Evolutionary conservation across 1,140 invertebrate species (phyloP).

Genomic region (Brachionus plicatilis): DNA sequence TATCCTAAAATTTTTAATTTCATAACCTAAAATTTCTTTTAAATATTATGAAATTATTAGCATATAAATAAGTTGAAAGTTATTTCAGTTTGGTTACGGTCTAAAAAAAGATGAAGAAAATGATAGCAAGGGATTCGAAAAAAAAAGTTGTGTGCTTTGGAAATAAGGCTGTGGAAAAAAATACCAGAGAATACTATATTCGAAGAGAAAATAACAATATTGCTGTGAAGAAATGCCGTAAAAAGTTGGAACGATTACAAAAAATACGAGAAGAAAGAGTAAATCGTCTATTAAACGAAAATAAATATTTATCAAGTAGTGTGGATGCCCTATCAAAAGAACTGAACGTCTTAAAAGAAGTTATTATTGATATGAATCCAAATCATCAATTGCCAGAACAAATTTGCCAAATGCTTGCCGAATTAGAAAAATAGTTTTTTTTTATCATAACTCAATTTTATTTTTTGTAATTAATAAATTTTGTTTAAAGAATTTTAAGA

Average conservation of each 20-base stretch:
- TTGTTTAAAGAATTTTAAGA: not conserved
- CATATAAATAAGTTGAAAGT: not conserved
- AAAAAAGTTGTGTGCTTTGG: slow-evolving; percentile 45
- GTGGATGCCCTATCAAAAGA: slow-evolving; percentile 87
- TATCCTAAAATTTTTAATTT: not conserved
- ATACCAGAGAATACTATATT: slow-evolving; percentile 81
- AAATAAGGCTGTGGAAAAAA: slow-evolving; percentile 74
- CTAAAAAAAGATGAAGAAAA: not conserved
- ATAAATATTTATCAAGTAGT: slow-evolving; percentile 81
- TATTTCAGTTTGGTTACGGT: not conserved
- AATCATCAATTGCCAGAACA: not conserved
- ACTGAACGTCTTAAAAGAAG: slow-evolving; percentile 72
- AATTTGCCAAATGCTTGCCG: not conserved
- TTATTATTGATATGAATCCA: slow-evolving; percentile 65
- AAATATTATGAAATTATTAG: not conserved
- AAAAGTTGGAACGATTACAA: slow-evolving; percentile 89
- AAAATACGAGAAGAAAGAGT: slow-evolving; percentile 88
- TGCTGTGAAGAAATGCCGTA: slow-evolving; percentile 85
- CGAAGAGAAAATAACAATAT: slow-evolving; percentile 85
- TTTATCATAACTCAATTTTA: not conserved
- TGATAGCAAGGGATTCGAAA: not conserved
- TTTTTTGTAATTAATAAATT: not conserved
- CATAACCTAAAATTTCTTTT: not conserved
- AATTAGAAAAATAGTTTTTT: not conserved
- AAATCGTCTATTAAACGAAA: slow-evolving; percentile 82